Conservation (phyloP, 2,113 vertebrate species). For the Crotophaga sulcirostris region DNA sequence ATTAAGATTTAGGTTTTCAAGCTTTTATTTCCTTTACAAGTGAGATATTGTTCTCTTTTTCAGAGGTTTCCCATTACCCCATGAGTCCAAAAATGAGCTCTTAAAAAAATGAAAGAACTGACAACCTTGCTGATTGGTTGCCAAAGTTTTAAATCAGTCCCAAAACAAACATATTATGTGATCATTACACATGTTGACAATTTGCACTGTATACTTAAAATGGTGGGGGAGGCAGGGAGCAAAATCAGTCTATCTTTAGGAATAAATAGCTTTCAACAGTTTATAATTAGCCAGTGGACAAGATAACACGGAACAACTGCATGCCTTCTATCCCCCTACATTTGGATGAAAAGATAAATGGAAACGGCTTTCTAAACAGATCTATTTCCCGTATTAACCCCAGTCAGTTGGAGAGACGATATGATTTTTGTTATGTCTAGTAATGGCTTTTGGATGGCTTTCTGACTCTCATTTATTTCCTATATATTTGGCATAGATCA, state of each 20-base stretch:
- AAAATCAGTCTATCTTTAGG: neutral
- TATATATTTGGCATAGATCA: constrained; percentile 55
- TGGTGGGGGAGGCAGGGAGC: neutral
- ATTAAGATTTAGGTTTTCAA: neutral
- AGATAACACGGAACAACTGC: neutral
- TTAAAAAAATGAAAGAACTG: neutral
- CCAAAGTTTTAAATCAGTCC: neutral
- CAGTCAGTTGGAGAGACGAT: neutral
- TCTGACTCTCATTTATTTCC: constrained; percentile 49
- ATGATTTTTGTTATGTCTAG: constrained; percentile 49
- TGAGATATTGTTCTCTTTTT: neutral
- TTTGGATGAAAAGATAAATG: neutral
- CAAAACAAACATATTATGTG: neutral
- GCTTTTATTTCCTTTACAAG: neutral
- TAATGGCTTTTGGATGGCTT: constrained; percentile 53
- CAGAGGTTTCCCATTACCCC: neutral
- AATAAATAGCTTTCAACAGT: constrained; percentile 11
- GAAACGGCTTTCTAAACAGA: neutral
- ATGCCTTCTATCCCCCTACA: neutral
- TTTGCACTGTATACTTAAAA: neutral
- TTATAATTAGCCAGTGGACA: neutral
- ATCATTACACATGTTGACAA: neutral
- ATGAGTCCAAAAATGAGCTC: neutral
- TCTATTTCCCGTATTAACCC: neutral
- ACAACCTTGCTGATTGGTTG: neutral